Conservation (phyloP, 2,888 invertebrate species). For the Hydraecia micacea region DNA sequence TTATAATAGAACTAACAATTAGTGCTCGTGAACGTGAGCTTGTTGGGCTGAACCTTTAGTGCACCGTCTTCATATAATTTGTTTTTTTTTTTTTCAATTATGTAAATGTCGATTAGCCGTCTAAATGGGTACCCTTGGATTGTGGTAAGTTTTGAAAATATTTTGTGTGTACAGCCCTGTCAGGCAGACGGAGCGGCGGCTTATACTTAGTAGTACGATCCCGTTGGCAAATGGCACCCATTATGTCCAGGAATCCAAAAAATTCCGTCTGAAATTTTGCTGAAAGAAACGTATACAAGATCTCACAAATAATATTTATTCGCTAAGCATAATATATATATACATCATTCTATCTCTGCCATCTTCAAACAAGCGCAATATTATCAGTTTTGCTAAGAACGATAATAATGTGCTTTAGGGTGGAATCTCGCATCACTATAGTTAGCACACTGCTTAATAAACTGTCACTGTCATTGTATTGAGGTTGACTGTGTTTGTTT, state of each 20-base stretch:
- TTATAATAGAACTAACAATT: background rate
- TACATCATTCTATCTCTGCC: background rate
- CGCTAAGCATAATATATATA: background rate
- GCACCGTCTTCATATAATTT: background rate
- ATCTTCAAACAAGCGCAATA: background rate
- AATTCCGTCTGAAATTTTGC: background rate
- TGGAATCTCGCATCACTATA: background rate
- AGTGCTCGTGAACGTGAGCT: background rate
- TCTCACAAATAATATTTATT: background rate
- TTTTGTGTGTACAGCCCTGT: background rate
- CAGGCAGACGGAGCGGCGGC: background rate
- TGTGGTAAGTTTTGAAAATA: background rate
- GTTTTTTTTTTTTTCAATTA: background rate
- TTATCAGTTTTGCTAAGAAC: background rate
- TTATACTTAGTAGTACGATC: background rate
- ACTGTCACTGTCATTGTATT: constrained; percentile 13
- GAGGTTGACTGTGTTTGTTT: too few relatives aligned
- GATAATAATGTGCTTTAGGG: background rate
- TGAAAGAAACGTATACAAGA: background rate
- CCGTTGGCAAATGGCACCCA: too few relatives aligned
- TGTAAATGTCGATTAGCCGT: background rate
- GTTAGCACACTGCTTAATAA: background rate
- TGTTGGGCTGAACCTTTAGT: background rate
- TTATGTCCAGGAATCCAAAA: background rate
- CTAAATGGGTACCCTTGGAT: background rate